Base-by-base conservation (phyloP, 2,797 vertebrate genomes). In the Mus spretus region DNA sequence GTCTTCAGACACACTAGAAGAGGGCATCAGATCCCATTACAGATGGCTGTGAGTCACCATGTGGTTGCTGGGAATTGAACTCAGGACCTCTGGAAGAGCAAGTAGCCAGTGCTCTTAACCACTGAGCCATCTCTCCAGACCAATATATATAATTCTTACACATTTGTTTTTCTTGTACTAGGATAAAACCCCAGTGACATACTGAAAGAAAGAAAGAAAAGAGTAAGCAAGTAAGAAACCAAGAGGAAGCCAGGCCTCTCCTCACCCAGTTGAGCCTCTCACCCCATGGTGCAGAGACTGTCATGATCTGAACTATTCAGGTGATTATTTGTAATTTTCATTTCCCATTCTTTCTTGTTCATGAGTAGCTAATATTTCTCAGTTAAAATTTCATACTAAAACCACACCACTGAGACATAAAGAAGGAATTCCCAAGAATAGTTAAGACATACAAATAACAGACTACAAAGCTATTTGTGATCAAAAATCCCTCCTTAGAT, bases 311-410 rank as follows among this genome's bases (percentile, higher is more conserved):
- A 74, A 84, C 61, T 28, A 50, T 17, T 57, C 40, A 57, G 26
- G 5, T 47, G 20, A 28, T 55, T 80, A 37, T 59, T 75, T 20
- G n/a, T 80, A 65, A 92, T 40, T 77, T 89, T 89, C 15, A 34
- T 65, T 67, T 82, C 59, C 75, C 65, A 34, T n/a, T 79, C 34
- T 78, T 26, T 88, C 55, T 53, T 81, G 11, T 77, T 90, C 93
- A 83, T 22, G 12, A 93, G 44, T 65, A 89, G 17, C 79, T 74
- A 53, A 72, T 65, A 75, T 28, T 81, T 74, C 22, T n/a, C 74
- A 90, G 28, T 40, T 81, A 67, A 86, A 90, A 28, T 81, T 67
- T 95, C 65, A 80, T 2, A 79, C 7, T 24, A 81, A 95, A 95
- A 50, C 34, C 34, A 74, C 15, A 53, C 55, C 14, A 80, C 11